Evolutionary conservation across 1,140 invertebrate genomes (phyloP), one percentile per base, ranked within the genome.

Genomic region (Ceratina australensis): DNA sequence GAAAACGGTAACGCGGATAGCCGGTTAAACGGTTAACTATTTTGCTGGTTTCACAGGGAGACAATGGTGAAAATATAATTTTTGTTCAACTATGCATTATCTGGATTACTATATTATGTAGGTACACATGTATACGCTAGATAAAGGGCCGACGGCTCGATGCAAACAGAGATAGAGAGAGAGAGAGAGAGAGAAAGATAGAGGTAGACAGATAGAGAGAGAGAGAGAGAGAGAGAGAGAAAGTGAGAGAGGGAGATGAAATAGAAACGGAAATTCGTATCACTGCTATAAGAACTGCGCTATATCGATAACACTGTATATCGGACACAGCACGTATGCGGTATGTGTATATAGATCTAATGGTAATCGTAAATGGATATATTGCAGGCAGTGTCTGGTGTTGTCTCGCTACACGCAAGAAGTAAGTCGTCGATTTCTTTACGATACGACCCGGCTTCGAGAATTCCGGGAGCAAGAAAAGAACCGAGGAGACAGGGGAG

Each of bases 351-450:
- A 42, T 42, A 42, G 24, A 42, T 28, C 74, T 77, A 77, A 77
- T 71, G 74, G 74, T 77, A 77, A 75, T 77, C 74, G 74, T 69
- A 77, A n/a, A 77, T 77, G 33, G 33, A 71, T 54, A 59, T 49
- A n/a, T 77, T 72, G 74, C 74, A 77, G 74, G 74, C 74, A 77
- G 74, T 71, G 74, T 77, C 67, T 77, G 74, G 74, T 77, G 67
- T 77, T 71, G 47, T 71, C 67, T 71, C 67, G 67, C 74, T 77
- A 77, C 74, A 60, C 74, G 74, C 74, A 69, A 77, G 74, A 77
- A 77, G 66, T 77, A 77, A 77, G 74, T 76, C 74, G 67, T 61
- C 67, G 74, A 71, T 82, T 67, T 72, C 65, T 20, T 82, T 50
- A 60, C 49, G 52, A 78, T 74, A 65, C 66, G 64, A 54, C 47